phyloP scores from a whole-genome alignment of 1,140 invertebrate genomes.

The Listronotus bonariensis region DNA sequence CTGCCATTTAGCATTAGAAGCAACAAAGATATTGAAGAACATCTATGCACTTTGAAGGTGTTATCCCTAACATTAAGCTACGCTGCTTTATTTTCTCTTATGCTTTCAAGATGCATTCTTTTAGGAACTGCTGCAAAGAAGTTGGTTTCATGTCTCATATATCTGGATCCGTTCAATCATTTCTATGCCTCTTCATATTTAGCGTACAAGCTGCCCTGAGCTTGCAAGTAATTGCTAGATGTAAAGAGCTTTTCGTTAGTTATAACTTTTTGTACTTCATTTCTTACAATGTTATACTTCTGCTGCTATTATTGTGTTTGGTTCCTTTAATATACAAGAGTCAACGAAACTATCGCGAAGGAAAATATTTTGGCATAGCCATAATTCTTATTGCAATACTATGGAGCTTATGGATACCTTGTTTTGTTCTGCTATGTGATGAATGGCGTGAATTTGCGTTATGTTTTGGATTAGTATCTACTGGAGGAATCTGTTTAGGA shows the following conservation, averaged over 20 bases:
- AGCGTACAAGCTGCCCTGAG: slow-evolving; percentile 61
- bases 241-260: slow-evolving; percentile 54
- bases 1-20: slow-evolving; percentile 61
- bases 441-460: slow-evolving; percentile 63
- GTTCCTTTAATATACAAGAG: slow-evolving; percentile 62
- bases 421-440: slow-evolving; percentile 57
- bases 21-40: slow-evolving; percentile 33
- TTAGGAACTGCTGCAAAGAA: slow-evolving; percentile 62
- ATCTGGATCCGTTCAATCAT: slow-evolving; percentile 63
- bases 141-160: slow-evolving; percentile 66
- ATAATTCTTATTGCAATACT: slow-evolving; percentile 55
- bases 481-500: slow-evolving; percentile 61
- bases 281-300: slow-evolving; percentile 62
- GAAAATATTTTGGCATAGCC: slow-evolving; percentile 59
- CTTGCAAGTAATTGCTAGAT: slow-evolving; percentile 57
- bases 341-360: slow-evolving; percentile 68
- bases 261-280: slow-evolving; percentile 56
- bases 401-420: slow-evolving; percentile 62
- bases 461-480: slow-evolving; percentile 62
- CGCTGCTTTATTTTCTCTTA: slow-evolving; percentile 60
- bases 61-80: slow-evolving; percentile 60
- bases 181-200: slow-evolving; percentile 63
- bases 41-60: slow-evolving; percentile 46
- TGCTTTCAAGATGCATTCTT: slow-evolving; percentile 62
- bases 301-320: slow-evolving; percentile 59